Percentiles rank a stretch among this genome's conserved stretches.
Evolutionary conservation across 2,888 invertebrate species (phyloP).

Genomic region (Zelleria hepariella): DNA sequence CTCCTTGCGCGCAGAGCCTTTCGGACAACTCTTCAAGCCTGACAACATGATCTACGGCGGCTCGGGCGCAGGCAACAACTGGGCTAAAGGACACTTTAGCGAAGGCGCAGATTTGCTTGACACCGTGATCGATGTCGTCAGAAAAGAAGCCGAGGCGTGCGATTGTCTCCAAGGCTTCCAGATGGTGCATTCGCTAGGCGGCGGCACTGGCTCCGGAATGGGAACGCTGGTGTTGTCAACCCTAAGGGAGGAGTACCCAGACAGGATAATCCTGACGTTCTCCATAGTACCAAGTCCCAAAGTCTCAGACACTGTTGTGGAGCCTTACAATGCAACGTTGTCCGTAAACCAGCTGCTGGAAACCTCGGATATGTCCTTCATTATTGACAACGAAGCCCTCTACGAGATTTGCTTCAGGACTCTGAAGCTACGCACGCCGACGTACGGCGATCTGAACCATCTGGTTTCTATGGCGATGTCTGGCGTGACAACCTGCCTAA

Average conservation of each 20-base stretch:
- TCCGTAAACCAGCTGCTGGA: conserved; percentile 77
- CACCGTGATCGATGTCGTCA: conserved; percentile 67
- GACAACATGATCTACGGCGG: conserved; percentile 78
- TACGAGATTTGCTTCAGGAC: conserved; percentile 85
- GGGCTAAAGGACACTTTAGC: conserved; percentile 78
- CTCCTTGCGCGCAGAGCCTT: conserved; percentile 74
- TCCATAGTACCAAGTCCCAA: conserved; percentile 78
- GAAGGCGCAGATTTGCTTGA: conserved; percentile 76
- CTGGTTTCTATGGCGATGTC: conserved; percentile 53
- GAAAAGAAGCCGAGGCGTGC: conserved; percentile 75
- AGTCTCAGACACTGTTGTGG: conserved; percentile 78
- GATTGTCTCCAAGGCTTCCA: conserved; percentile 81
- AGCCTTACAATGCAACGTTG: conserved; percentile 79
- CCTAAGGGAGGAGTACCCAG: conserved; percentile 83
- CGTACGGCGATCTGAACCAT: conserved; percentile 81
- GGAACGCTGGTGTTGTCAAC: conserved; percentile 80
- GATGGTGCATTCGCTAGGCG: conserved; percentile 80
- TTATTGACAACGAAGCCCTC: conserved; percentile 83
- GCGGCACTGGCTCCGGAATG: conserved; percentile 84
- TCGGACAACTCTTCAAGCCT: conserved; percentile 78
- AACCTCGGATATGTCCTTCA: conserved; percentile 74
- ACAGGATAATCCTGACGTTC: conserved; percentile 82
- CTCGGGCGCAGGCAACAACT: conserved; percentile 72
- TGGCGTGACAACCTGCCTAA: conserved; percentile 51
- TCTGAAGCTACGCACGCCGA: conserved; percentile 78